Evolutionary conservation across 2,797 vertebrate genomes (phyloP).

Genomic region (Setipinna tenuifilis): DNA sequence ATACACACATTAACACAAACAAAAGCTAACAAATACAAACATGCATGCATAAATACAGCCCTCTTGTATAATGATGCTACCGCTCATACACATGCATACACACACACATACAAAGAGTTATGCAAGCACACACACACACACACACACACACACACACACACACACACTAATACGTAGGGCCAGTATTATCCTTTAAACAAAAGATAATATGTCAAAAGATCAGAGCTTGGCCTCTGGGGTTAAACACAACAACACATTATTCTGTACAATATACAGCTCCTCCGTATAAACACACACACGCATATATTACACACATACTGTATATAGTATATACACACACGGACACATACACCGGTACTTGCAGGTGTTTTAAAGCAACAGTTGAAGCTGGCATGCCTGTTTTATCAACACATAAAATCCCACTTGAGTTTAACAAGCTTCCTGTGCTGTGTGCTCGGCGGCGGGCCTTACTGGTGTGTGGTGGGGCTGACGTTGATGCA

Average conservation of each 20-base stretch:
- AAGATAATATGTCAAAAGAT: background rate
- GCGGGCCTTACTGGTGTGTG: conserved; percentile 91
- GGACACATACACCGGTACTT: background rate
- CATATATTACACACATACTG: background rate
- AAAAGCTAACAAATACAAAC: background rate
- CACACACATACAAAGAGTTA: too few relatives aligned
- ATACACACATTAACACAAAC: background rate
- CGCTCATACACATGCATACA: too few relatives aligned
- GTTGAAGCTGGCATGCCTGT: background rate
- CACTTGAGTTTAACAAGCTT: conserved; percentile 9
- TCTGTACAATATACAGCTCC: background rate
- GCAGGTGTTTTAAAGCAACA: background rate
- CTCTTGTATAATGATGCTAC: background rate
- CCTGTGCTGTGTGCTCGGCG: background rate
- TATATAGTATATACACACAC: background rate
- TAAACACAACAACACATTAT: background rate
- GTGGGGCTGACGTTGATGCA: conserved; percentile 97
- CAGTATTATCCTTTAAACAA: background rate
- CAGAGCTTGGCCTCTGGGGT: background rate
- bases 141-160: too few relatives aligned
- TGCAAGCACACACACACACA: too few relatives aligned
- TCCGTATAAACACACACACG: background rate
- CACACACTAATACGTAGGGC: too few relatives aligned
- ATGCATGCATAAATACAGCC: background rate
- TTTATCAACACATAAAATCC: background rate